These are phyloP conservation scores for Carterocephalus palaemon DNA, from an alignment of 2,888 invertebrate species.

Conservation along the genomic window DNA sequence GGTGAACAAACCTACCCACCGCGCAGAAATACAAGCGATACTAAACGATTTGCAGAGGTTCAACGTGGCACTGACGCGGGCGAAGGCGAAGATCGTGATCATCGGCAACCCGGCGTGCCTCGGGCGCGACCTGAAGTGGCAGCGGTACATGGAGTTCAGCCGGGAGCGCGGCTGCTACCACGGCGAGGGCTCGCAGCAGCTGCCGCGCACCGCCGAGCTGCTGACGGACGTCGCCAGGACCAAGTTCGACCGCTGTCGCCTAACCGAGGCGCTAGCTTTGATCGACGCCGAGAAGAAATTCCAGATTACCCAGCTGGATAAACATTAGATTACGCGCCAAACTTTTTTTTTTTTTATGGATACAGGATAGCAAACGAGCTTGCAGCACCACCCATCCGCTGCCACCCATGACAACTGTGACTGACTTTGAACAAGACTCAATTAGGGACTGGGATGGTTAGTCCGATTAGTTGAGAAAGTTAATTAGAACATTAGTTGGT, in stretches of 20 bases:
- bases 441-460: too few species aligned
- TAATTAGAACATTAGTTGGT: too few species aligned
- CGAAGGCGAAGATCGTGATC: constrained; percentile 81
- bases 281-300: constrained; percentile 19
- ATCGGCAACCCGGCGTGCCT: constrained; percentile 72
- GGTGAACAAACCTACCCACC: too few species aligned
- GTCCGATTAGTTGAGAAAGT: too few species aligned
- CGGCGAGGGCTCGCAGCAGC: constrained; percentile 50
- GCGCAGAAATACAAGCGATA: too few species aligned
- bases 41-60: constrained; percentile 74
- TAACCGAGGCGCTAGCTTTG: constrained; percentile 38
- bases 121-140: constrained; percentile 55
- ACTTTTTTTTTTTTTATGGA: too few species aligned
- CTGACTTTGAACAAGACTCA: too few species aligned
- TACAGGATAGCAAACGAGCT: too few species aligned
- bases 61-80: constrained; percentile 85
- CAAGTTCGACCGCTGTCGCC: constrained; percentile 43
- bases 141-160: constrained; percentile 58
- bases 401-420: too few species aligned
- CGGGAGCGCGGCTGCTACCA: constrained; percentile 47
- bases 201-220: constrained; percentile 40
- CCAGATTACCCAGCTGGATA: too few species aligned
- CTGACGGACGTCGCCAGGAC: constrained; percentile 43
- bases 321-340: too few species aligned
- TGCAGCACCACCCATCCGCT: too few species aligned